A percentile compares a stretch with the other conserved stretches of the same genome.
Evolutionary conservation across 2,888 invertebrate genomes (phyloP).

Genomic region (Lasioglossum lativentre): DNA sequence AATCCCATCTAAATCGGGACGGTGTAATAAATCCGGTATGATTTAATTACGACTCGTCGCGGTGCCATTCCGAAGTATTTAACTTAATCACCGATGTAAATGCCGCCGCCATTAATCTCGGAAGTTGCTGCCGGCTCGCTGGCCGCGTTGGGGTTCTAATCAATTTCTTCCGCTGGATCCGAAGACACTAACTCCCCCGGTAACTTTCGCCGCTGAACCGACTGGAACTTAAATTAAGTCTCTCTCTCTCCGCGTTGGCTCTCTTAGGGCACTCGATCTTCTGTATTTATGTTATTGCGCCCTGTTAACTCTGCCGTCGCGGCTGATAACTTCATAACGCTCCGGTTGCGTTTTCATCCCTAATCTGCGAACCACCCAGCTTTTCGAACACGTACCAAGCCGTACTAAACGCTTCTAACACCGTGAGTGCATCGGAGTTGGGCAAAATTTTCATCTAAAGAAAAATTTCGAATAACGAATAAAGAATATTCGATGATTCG

Average conservation of each 20-base stretch:
- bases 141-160: conserved; percentile 11
- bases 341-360: neutral
- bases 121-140: conserved; percentile 9
- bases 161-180: conserved; percentile 46
- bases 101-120: conserved; percentile 50
- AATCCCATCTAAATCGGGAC: conserved; percentile 62
- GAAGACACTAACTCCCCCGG: neutral
- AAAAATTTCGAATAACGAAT: too few relatives aligned
- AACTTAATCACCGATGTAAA: conserved; percentile 59
- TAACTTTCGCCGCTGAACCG: conserved; percentile 10
- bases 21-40: conserved; percentile 60
- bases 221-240: conserved; percentile 7
- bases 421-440: too few relatives aligned
- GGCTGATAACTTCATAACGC: neutral
- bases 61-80: conserved; percentile 57
- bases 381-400: neutral
- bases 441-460: too few relatives aligned
- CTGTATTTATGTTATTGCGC: conserved; percentile 9
- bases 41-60: conserved; percentile 66
- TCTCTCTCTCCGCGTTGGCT: neutral
- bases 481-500: too few relatives aligned
- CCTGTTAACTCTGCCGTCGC: neutral
- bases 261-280: conserved; percentile 3
- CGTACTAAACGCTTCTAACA: neutral
- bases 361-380: neutral